Percentiles rank a stretch among this genome's conserved stretches.
Conservation (phyloP, 2,113 vertebrate species). For the Saccopteryx bilineata region DNA sequence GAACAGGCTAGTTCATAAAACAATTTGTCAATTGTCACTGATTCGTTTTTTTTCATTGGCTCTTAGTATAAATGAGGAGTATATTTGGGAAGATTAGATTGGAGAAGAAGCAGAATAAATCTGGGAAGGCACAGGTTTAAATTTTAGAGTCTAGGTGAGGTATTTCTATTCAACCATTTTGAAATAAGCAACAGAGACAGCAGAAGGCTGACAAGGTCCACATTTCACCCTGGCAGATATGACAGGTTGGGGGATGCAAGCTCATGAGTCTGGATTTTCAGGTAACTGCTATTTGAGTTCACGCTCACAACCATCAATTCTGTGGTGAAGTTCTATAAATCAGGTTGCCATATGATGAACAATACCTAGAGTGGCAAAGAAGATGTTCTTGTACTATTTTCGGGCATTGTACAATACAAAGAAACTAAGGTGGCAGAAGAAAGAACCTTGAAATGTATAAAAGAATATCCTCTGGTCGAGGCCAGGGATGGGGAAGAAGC, state of each 20-base stretch:
- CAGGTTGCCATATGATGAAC: neutral
- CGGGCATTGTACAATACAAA: constrained; percentile 26
- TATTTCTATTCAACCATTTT: neutral
- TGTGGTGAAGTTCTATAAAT: constrained; percentile 33
- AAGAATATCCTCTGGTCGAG: neutral
- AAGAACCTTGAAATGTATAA: neutral
- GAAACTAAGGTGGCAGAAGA: constrained; percentile 26
- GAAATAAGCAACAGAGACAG: neutral
- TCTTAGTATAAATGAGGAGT: neutral
- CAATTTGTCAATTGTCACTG: neutral
- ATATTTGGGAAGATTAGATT: neutral
- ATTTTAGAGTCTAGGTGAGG: neutral
- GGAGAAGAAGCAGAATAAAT: neutral
- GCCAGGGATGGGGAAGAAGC: neutral
- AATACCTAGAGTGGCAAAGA: neutral
- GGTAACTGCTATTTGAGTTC: constrained; percentile 64
- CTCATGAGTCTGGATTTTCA: constrained; percentile 47
- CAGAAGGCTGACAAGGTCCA: neutral
- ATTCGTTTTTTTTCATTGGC: neutral
- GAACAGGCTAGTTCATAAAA: constrained; percentile 20
- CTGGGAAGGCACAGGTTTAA: neutral
- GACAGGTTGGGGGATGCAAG: neutral
- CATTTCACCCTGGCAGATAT: neutral
- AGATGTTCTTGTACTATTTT: constrained; percentile 40
- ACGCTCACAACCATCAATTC: constrained; percentile 53